Conservation (phyloP, 1,140 invertebrate species). For the Zaprionus gabonicus region DNA sequence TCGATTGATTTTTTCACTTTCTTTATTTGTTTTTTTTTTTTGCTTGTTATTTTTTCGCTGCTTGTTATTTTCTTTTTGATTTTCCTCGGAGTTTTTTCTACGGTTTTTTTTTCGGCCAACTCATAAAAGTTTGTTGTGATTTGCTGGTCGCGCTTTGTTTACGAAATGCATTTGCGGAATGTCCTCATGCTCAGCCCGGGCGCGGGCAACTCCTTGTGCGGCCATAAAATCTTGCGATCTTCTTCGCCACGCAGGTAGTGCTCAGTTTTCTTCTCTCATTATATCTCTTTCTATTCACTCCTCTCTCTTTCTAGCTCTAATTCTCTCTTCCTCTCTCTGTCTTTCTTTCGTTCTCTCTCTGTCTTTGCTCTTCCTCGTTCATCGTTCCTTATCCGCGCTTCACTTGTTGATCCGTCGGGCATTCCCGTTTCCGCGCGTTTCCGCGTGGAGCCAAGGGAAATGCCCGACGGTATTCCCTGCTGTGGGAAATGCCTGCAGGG, state of each 20-base stretch:
- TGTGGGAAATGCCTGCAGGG: conserved; percentile 23
- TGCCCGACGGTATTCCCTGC: conserved; percentile 31
- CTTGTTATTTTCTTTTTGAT: conserved; percentile 1
- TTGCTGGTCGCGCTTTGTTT: conserved; percentile 54
- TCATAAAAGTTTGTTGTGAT: conserved; percentile 28
- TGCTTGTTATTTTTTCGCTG: background rate
- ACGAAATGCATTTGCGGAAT: conserved; percentile 76
- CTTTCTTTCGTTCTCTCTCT: background rate
- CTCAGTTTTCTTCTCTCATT: background rate
- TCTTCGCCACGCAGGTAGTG: background rate
- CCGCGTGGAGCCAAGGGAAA: conserved; percentile 18
- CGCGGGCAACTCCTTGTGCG: conserved; percentile 65
- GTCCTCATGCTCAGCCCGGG: conserved; percentile 18
- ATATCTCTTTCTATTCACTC: background rate
- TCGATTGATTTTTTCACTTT: conserved; percentile 29
- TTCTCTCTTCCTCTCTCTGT: background rate
- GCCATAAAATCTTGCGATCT: conserved; percentile 35
- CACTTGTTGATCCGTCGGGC: conserved; percentile 44
- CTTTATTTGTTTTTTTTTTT: background rate
- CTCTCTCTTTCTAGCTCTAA: background rate
- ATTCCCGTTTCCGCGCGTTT: conserved; percentile 26
- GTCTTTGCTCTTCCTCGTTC: background rate
- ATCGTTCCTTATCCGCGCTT: conserved; percentile 1
- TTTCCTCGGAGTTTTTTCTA: conserved; percentile 5
- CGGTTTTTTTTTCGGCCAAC: conserved; percentile 21